Evolutionary conservation across 2,888 invertebrate genomes (phyloP), one percentile per base, ranked within the genome.

Genomic region (Panorpa germanica): DNA sequence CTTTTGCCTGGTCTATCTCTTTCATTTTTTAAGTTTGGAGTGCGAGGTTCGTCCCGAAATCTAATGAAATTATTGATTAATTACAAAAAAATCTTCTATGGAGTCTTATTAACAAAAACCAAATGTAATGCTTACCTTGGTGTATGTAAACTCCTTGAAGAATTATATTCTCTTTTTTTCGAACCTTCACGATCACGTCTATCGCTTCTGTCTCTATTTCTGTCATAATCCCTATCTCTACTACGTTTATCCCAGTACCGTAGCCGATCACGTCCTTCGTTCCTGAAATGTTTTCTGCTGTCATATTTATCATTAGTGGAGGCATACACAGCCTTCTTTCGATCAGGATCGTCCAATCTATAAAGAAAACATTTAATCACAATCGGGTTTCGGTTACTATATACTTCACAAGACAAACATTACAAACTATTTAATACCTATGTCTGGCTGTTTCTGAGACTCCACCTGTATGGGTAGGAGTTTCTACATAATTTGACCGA

Each of bases 401-500:
- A n/a, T n/a, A n/a, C n/a, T n/a, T n/a, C n/a, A n/a, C 19, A 24
- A 13, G 29, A 14, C 29, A 18, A 34, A 25, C 20, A 24, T 16
- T 15, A 17, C 9, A 29, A 7, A 29, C 63, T 46, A 55, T 59
- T 37, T 63, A 57, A 25, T 71, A 56, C 36, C 77, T 60, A 43
- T 77, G 70, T 33, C 59, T 51, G 0, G 81, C 83, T 46, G 72
- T 71, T 33, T 71, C 69, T 16, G 81, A 81, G 13, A 93, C 77
- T 4, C 93, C 93, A 4, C 91, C 93, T 0, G 91, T 88, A 45
- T 93, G 74, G 0, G 91, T 82, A 0, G 95, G 95, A 1, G 93
- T 93, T 56, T 95, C 93, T 43, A 77, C 76, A 41, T 74, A 68
- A 8, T 73, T 63, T 28, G 69, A 63, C 27, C 93, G 66, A 45